Evolutionary conservation across 2,113 vertebrate species (phyloP).

Genomic region (Galeopterus variegatus): DNA sequence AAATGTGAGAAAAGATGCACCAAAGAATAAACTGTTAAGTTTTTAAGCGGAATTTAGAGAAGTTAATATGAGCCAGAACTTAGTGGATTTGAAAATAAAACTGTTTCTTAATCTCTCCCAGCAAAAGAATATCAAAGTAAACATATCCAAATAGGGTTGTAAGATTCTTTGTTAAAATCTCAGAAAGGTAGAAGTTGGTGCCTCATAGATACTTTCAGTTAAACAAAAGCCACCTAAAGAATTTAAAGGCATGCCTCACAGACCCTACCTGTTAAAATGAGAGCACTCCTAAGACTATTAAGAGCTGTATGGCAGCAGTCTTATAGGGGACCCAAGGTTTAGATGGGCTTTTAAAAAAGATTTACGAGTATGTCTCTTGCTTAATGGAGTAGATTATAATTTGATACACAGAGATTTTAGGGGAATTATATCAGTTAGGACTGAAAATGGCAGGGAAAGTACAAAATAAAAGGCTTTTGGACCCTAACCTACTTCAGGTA

Average conservation of each 20-base stretch:
- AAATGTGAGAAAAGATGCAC: background rate
- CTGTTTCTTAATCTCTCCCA: conserved; percentile 53
- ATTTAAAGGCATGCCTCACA: background rate
- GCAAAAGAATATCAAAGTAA: conserved; percentile 33
- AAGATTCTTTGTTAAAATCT: background rate
- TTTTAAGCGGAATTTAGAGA: conserved; percentile 58
- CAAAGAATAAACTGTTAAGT: background rate
- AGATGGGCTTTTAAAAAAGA: background rate
- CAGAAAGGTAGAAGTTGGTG: background rate
- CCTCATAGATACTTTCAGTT: background rate
- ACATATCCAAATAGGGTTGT: background rate
- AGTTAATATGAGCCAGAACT: conserved; percentile 13
- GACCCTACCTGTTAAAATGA: background rate
- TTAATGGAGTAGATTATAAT: conserved; percentile 38
- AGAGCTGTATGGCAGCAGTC: background rate
- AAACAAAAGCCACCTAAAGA: background rate
- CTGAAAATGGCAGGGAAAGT: background rate
- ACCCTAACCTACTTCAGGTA: background rate
- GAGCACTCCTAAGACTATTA: background rate
- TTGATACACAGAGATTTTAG: conserved; percentile 27
- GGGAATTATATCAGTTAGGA: background rate
- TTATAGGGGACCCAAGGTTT: background rate
- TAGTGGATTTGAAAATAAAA: conserved; percentile 60
- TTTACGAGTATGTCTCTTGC: background rate
- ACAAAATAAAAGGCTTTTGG: background rate